phyloP scores from a whole-genome alignment of 2,113 vertebrate genomes.

The Chroicocephalus ridibundus region DNA sequence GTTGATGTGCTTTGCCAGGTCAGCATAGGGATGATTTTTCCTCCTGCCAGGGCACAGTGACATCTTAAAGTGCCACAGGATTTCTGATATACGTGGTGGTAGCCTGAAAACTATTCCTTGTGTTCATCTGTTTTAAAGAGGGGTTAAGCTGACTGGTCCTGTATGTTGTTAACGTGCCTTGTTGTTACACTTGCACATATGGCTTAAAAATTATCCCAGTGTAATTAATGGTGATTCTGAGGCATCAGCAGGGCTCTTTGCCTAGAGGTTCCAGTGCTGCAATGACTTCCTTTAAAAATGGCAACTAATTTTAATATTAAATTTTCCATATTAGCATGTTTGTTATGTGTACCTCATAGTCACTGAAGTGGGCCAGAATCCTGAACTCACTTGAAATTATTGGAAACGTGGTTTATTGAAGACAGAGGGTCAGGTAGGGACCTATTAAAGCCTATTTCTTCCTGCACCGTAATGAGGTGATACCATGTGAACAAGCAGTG shows the following conservation, averaged over 20 bases:
- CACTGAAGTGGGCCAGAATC: neutral
- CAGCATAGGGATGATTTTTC: neutral
- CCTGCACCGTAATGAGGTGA: accelerated
- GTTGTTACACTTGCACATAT: neutral
- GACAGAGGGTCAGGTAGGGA: accelerated
- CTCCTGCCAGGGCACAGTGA: neutral
- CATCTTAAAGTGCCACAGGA: neutral
- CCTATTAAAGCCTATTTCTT: neutral
- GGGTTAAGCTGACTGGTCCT: neutral
- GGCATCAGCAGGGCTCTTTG: neutral
- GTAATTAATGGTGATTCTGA: neutral
- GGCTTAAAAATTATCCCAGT: neutral
- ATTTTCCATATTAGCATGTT: neutral
- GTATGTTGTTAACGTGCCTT: neutral
- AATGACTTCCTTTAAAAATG: neutral
- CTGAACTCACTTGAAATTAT: neutral
- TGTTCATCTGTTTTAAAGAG: neutral
- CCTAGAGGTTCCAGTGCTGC: neutral
- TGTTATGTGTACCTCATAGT: neutral
- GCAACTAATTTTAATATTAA: neutral
- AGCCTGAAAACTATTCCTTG: neutral
- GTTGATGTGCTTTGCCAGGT: accelerated
- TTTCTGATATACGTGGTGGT: neutral
- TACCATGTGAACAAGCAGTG: neutral
- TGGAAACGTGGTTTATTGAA: neutral